These are phyloP conservation scores for Gnatocerus cornutus DNA, from an alignment of 2,888 invertebrate genomes.

Conservation along the genomic window DNA sequence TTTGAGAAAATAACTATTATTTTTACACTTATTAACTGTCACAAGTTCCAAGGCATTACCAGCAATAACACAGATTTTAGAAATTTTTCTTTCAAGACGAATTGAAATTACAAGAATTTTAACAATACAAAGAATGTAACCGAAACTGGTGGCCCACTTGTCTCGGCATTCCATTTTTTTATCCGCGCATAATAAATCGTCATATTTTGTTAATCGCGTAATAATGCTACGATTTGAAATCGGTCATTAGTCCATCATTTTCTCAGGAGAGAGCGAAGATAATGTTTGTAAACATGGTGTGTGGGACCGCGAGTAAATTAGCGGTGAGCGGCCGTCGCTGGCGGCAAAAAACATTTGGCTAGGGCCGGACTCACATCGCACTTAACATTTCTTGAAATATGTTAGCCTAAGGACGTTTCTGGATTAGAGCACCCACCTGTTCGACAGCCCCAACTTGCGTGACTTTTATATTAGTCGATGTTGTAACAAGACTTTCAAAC, in stretches of 20 bases:
- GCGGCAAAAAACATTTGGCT: slow-evolving; percentile 42
- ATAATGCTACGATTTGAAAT: slow-evolving; percentile 23
- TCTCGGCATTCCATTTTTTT: too few species aligned
- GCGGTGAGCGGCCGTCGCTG: slow-evolving; percentile 49
- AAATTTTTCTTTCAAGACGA: too few species aligned
- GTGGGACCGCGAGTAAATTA: slow-evolving; percentile 51
- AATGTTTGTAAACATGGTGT: slow-evolving; percentile 47
- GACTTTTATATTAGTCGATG: slow-evolving; percentile 14
- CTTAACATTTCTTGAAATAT: slow-evolving; percentile 48
- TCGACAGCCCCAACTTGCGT: slow-evolving; percentile 23
- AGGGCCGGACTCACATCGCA: slow-evolving; percentile 43
- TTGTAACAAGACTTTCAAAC: slow-evolving; percentile 8
- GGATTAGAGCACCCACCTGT: slow-evolving; percentile 46
- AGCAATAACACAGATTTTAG: too few species aligned
- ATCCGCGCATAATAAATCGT: neutral
- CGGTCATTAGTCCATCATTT: slow-evolving; percentile 30
- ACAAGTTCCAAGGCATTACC: too few species aligned
- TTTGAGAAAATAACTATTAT: too few species aligned
- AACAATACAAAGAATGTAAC: too few species aligned
- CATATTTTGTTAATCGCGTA: slow-evolving; percentile 24
- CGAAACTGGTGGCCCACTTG: too few species aligned
- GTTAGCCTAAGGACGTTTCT: slow-evolving; percentile 27
- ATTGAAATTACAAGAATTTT: too few species aligned
- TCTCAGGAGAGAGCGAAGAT: slow-evolving; percentile 34
- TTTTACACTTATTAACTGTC: too few species aligned